Evolutionary conservation across 2,113 vertebrate species (phyloP).

Genomic region (Drymodes brunneopygia): DNA sequence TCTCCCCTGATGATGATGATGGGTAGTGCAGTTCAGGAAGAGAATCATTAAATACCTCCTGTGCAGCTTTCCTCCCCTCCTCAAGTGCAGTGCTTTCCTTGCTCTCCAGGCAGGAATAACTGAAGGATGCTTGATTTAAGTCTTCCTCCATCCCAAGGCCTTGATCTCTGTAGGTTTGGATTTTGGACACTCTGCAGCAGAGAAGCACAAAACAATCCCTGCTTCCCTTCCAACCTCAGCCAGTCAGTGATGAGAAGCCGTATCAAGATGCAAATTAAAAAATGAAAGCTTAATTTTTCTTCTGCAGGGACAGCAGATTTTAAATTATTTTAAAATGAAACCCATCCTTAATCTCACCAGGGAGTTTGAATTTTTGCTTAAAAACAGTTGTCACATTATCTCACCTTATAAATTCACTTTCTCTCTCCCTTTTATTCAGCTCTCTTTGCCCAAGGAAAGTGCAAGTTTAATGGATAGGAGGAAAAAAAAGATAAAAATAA

Average conservation of each 20-base stretch:
- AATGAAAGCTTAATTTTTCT: neutral
- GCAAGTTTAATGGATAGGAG: neutral
- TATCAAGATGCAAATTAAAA: neutral
- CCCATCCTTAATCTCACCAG: neutral
- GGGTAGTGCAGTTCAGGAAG: neutral
- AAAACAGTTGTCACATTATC: neutral
- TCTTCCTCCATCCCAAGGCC: neutral
- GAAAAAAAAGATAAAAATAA: neutral
- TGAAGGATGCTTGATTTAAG: neutral
- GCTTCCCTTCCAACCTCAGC: neutral
- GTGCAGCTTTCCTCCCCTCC: neutral
- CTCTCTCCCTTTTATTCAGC: neutral
- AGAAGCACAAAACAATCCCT: neutral
- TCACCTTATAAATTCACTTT: neutral
- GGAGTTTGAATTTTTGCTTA: neutral
- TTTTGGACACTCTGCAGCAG: neutral
- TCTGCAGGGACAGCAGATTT: neutral
- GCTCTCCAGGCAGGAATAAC: neutral
- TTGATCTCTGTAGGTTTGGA: neutral
- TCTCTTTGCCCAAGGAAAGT: neutral
- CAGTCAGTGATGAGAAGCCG: neutral
- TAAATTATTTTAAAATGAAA: neutral
- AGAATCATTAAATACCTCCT: neutral
- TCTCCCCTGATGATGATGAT: neutral
- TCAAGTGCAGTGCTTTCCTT: neutral